These are phyloP conservation scores for Melospiza georgiana DNA, from an alignment of 2,113 vertebrate species.

Conservation along the genomic window DNA sequence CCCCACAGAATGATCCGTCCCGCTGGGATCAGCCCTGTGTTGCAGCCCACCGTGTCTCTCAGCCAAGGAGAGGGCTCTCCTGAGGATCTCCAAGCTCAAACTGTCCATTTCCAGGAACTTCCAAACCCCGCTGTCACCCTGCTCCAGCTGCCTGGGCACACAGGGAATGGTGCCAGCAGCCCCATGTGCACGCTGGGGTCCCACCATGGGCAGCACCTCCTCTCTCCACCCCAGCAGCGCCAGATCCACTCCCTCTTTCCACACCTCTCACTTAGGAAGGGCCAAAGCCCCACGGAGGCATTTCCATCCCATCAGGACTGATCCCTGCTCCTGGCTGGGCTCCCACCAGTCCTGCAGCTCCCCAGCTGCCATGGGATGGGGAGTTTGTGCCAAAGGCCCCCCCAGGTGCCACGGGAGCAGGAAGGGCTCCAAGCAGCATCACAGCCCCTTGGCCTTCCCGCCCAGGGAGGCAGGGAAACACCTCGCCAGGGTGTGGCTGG, in stretches of 20 bases:
- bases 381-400: background rate
- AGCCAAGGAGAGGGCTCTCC: fast-evolving
- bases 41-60: background rate
- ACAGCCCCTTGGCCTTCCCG: background rate
- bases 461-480: background rate
- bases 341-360: background rate
- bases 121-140: background rate
- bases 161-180: fast-evolving
- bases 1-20: background rate
- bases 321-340: background rate
- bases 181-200: fast-evolving
- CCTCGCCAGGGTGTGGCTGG: background rate
- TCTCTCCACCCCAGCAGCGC: background rate
- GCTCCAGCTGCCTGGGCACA: fast-evolving
- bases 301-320: background rate
- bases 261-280: background rate
- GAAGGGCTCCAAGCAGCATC: background rate
- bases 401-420: fast-evolving
- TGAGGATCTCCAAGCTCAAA: background rate
- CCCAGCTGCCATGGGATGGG: fast-evolving
- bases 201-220: background rate
- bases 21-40: fast-evolving
- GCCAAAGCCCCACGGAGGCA: background rate
- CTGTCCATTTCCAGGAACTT: background rate
- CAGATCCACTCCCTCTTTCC: background rate